Evolutionary conservation across 1,140 invertebrate genomes (phyloP).

Genomic region (Drosophila trapezifrons): DNA sequence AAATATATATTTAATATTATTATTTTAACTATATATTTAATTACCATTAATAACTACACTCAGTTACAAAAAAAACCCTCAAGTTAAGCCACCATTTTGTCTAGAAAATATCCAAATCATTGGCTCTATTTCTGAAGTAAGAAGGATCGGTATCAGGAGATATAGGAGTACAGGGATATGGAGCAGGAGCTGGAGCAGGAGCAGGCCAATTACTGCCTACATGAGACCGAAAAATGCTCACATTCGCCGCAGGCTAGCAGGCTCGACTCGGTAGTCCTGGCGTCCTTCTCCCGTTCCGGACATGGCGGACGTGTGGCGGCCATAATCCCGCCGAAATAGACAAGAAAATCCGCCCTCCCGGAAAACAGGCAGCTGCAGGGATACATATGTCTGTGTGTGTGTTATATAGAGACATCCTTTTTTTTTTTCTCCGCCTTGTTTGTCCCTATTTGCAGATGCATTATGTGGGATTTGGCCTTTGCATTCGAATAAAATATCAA

Average conservation of each 20-base stretch:
- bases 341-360: conserved; percentile 59
- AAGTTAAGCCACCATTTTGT: neutral
- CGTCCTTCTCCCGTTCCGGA: conserved; percentile 8
- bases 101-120: neutral
- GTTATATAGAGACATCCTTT: conserved; percentile 7
- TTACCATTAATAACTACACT: too few relatives aligned
- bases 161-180: conserved; percentile 1
- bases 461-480: conserved; percentile 72
- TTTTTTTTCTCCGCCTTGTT: conserved; percentile 7
- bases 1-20: too few relatives aligned
- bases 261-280: neutral
- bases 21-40: too few relatives aligned
- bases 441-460: conserved; percentile 70
- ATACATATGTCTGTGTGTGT: conserved; percentile 5
- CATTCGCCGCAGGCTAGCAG: conserved; percentile 31
- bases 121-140: neutral
- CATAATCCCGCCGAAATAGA: conserved; percentile 70
- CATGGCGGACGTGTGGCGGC: conserved; percentile 37
- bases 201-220: conserved; percentile 72
- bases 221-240: conserved; percentile 48
- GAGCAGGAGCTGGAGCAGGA: conserved; percentile 6
- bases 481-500: conserved; percentile 80
- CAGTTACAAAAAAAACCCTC: too few relatives aligned
- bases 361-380: conserved; percentile 10
- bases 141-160: conserved; percentile 9